phyloP scores from a whole-genome alignment of 64 coral and sea anemone species.

The Dendrophyllia cribrosa region DNA sequence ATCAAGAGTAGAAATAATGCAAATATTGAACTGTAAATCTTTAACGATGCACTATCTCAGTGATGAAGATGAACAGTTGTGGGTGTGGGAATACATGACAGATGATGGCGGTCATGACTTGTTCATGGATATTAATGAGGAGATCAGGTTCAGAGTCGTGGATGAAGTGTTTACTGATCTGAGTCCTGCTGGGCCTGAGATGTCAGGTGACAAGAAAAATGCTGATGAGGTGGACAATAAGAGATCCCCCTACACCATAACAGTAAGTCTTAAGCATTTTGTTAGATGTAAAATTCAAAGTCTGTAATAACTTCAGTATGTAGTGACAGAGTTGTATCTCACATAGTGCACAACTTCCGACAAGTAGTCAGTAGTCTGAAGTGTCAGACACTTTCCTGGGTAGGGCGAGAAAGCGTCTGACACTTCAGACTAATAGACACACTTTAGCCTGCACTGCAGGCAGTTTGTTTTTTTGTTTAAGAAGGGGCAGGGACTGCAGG shows the following conservation, averaged over 20 bases:
- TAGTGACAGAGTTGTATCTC: too few species aligned
- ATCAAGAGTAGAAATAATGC: too few species aligned
- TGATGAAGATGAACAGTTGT: slow-evolving; percentile 97
- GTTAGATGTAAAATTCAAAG: too few species aligned
- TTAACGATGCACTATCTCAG: slow-evolving; percentile 42
- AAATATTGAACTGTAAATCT: background rate
- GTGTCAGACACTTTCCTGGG: too few species aligned
- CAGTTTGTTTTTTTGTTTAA: too few species aligned
- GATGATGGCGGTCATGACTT: slow-evolving; percentile 90
- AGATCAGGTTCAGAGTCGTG: slow-evolving; percentile 90
- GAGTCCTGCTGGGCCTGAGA: slow-evolving; percentile 91
- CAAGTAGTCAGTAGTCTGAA: too few species aligned
- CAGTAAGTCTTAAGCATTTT: slow-evolving; percentile 50
- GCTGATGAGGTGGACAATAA: slow-evolving; percentile 77
- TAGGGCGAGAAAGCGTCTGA: too few species aligned
- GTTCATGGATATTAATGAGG: slow-evolving; percentile 98
- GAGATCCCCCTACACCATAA: slow-evolving; percentile 93
- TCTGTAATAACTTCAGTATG: too few species aligned
- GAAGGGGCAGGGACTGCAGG: too few species aligned
- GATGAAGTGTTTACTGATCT: slow-evolving; percentile 95
- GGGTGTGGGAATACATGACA: slow-evolving; percentile 96
- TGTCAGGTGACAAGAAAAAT: slow-evolving; percentile 54
- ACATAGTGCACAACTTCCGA: too few species aligned
- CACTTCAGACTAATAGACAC: too few species aligned
- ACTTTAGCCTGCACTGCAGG: too few species aligned